A percentile compares a stretch with the other conserved stretches of the same genome.
These are phyloP conservation scores for Euplagia quadripunctaria DNA, from an alignment of 2,888 invertebrate species.

Conservation along the genomic window DNA sequence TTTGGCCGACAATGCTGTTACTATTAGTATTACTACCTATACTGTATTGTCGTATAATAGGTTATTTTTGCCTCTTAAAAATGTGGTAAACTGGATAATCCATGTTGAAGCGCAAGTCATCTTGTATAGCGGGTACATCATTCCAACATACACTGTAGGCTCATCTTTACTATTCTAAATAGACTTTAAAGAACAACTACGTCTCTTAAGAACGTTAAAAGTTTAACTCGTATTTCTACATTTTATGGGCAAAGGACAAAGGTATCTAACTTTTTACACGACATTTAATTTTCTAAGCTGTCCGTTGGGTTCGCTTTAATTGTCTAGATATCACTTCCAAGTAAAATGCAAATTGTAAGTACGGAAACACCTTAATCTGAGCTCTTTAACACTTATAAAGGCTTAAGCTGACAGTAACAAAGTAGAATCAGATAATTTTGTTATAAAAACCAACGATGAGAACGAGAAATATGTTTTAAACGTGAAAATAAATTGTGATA, in stretches of 20 bases:
- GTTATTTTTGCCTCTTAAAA: too few relatives aligned
- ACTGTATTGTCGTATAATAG: too few relatives aligned
- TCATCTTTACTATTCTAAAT: neutral
- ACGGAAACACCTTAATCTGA: constrained; percentile 40
- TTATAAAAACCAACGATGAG: constrained; percentile 25
- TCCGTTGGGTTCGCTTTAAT: constrained; percentile 31
- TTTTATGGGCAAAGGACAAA: constrained; percentile 16
- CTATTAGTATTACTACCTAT: too few relatives aligned
- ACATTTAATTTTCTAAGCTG: constrained; percentile 29
- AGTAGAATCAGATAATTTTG: constrained; percentile 33
- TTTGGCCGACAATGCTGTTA: too few relatives aligned
- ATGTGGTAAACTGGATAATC: too few relatives aligned
- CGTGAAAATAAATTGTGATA: constrained; percentile 23
- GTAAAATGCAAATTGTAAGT: constrained; percentile 37
- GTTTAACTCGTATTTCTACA: neutral
- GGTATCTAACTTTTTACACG: constrained; percentile 21
- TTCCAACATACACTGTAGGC: too few relatives aligned
- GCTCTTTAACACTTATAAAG: constrained; percentile 29
- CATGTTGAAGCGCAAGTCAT: too few relatives aligned
- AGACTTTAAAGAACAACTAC: neutral
- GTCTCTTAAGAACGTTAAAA: neutral
- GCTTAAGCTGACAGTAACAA: constrained; percentile 35
- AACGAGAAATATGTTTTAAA: constrained; percentile 23
- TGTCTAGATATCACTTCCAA: constrained; percentile 45
- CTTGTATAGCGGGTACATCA: too few relatives aligned